A percentile compares a stretch with the other conserved stretches of the same genome.
These are phyloP conservation scores for Armadillidium nasatum DNA, from an alignment of 1,140 invertebrate species.

Conservation along the genomic window DNA sequence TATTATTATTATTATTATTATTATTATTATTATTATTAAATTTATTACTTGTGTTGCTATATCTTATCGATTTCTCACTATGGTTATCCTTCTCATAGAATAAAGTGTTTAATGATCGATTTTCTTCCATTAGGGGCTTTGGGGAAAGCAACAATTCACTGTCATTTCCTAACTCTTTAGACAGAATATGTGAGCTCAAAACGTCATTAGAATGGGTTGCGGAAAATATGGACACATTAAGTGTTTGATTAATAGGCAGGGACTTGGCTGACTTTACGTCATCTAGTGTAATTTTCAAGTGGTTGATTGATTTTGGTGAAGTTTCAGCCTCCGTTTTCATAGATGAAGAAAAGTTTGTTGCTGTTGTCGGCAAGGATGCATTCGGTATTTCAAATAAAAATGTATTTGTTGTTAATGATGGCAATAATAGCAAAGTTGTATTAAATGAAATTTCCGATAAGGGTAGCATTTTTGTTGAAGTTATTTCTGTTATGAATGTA, in stretches of 20 bases:
- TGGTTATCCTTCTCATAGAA: background rate
- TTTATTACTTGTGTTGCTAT: background rate
- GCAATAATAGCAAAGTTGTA: too few relatives aligned
- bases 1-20: slow-evolving; percentile 7
- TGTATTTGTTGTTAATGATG: too few relatives aligned
- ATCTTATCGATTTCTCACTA: background rate
- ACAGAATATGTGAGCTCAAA: background rate
- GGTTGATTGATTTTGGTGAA: too few relatives aligned
- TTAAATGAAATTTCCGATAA: too few relatives aligned
- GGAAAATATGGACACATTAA: background rate
- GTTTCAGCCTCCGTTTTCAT: too few relatives aligned
- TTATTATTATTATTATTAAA: background rate
- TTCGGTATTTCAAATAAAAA: too few relatives aligned
- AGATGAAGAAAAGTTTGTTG: too few relatives aligned
- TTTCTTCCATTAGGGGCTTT: background rate
- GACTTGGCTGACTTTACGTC: background rate
- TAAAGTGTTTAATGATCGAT: background rate
- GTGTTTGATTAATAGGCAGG: background rate
- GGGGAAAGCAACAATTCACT: background rate
- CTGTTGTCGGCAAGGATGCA: too few relatives aligned
- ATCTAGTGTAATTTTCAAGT: too few relatives aligned
- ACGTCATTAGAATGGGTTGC: background rate
- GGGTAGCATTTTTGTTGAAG: too few relatives aligned
- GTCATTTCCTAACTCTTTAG: background rate
- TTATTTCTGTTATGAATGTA: too few relatives aligned